phyloP scores from a whole-genome alignment of 2,113 vertebrate species.

The Xyrauchen texanus region DNA sequence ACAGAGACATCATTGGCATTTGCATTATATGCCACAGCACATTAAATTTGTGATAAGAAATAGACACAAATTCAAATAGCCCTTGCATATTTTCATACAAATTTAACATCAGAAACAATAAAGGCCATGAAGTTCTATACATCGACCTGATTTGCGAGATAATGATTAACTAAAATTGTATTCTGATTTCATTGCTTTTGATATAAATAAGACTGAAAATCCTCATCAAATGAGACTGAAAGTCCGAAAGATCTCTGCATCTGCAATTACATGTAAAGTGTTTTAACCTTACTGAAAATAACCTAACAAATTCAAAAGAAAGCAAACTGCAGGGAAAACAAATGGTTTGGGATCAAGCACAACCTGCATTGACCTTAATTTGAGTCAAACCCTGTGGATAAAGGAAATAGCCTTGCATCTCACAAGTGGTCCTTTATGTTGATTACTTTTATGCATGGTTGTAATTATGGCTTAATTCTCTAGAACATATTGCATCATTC shows the following conservation, averaged over 20 bases:
- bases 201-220: not conserved
- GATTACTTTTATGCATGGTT: slow-evolving; percentile 15
- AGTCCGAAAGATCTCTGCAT: not conserved
- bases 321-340: slow-evolving; percentile 1
- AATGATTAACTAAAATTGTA: not conserved
- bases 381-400: slow-evolving; percentile 6
- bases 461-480: slow-evolving; percentile 34
- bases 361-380: slow-evolving; percentile 9
- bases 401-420: not conserved
- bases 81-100: not conserved
- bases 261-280: not conserved
- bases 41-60: slow-evolving; percentile 10
- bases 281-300: not conserved
- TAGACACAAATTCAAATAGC: not conserved
- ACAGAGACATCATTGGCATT: slow-evolving; percentile 23
- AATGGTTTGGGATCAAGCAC: not conserved
- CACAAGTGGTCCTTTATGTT: slow-evolving; percentile 7
- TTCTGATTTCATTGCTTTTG: not conserved
- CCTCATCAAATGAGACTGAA: not conserved
- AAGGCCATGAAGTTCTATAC: not conserved
- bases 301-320: not conserved
- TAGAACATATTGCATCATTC: slow-evolving; percentile 26
- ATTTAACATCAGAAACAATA: not conserved
- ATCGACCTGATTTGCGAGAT: slow-evolving; percentile 3
- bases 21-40: slow-evolving; percentile 36